A percentile compares a stretch with the other conserved stretches of the same genome.
Conservation (phyloP, 1,140 invertebrate species). For the Ceratina australensis region DNA sequence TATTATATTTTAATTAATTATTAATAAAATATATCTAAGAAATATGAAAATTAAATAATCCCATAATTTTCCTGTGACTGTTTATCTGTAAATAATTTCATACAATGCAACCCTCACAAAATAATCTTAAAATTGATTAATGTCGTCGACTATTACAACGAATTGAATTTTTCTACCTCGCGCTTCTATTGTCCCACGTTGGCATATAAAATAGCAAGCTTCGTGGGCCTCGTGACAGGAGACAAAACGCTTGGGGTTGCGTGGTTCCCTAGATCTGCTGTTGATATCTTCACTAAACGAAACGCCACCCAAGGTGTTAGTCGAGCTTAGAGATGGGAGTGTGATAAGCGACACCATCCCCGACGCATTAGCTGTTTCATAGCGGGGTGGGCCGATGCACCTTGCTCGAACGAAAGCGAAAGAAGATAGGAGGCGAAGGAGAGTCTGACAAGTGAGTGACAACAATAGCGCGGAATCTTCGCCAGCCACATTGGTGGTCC, state of each 20-base stretch:
- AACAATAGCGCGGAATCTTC: conserved; percentile 49
- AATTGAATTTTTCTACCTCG: conserved; percentile 35
- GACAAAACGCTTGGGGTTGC: conserved; percentile 67
- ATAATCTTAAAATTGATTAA: neutral
- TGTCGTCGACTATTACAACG: neutral
- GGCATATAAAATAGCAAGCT: conserved; percentile 64
- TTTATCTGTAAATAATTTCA: neutral
- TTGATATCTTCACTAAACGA: conserved; percentile 76
- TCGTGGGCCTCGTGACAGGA: conserved; percentile 69
- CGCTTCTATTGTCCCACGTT: conserved; percentile 24
- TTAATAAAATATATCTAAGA: no score
- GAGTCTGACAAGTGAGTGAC: conserved; percentile 65
- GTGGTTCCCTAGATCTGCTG: conserved; percentile 68
- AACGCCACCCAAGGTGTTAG: conserved; percentile 77
- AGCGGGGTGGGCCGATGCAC: conserved; percentile 39
- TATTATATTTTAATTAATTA: no score
- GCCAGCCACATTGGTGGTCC: conserved; percentile 22
- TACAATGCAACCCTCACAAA: neutral
- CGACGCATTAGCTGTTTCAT: conserved; percentile 70
- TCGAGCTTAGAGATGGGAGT: conserved; percentile 67
- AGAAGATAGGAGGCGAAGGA: conserved; percentile 43
- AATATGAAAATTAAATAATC: no score
- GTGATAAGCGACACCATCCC: conserved; percentile 64
- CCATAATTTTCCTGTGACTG: no score
- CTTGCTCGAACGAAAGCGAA: conserved; percentile 25